Base-by-base conservation (phyloP, 2,113 vertebrate genomes). In the Brachypodius melanocephalos region DNA sequence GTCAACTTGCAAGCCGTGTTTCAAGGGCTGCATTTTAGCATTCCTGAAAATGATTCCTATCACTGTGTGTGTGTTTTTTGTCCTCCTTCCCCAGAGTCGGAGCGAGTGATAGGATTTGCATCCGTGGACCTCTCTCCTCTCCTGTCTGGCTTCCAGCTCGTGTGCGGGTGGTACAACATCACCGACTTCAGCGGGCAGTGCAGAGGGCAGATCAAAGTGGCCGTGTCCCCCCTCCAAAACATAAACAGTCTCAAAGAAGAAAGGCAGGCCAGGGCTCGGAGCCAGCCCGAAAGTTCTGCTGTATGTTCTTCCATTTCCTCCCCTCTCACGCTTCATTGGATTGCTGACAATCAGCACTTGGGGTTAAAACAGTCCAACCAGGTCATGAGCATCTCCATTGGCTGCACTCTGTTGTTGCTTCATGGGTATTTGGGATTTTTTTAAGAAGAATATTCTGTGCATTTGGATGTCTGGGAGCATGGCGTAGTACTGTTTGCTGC, bases 151-250 rank as follows among this genome's bases (percentile, higher is more conserved):
- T 99, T 99, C 97, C 98, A 98, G 92, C 98, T 98, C 1, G 97
- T 99, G 82, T 99, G 99, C 5, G 99, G 99, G 12, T 99, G 99
- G 99, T 99, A 99, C 98, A 99, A 99, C 86, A 98, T 99, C 89
- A 98, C 98, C 0, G 99, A 99, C 92, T 98, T 99, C 96, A 98
- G 98, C 3, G 99, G 99, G 16, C 99, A 99, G 82, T 99, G 99
- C 97, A 98, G 98, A 24, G 99, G 99, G 28, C 99, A 99, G 96
- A 96, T 99, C 42, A 99, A 99, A 97, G 99, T 99, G 51, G 98
- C 99, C 2, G 16, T 99, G 89, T 98, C 98, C 28, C 99, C 99
- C 25, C 96, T 99, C 40, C 98, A 97, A 42, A 98, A 85, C 34
- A 73, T 99, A 11, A 92, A 85, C 12, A 83, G 98, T 7, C 98